Base-by-base conservation (phyloP, 2,797 vertebrate species). In the Myiothlypis coronata region DNA sequence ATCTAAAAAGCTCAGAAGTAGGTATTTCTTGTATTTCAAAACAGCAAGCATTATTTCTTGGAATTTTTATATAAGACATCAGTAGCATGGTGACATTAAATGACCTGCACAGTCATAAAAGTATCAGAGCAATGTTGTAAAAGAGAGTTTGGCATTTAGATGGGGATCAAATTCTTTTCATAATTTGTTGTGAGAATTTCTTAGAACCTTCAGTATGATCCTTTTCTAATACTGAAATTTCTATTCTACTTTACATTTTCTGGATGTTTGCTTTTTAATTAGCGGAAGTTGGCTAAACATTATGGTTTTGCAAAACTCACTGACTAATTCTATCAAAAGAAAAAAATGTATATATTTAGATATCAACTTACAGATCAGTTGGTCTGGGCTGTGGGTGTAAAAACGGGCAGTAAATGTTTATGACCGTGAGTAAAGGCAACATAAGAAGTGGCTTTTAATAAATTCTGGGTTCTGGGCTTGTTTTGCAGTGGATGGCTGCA, bases 401-500 rank as follows among this genome's bases (percentile, higher is more conserved):
- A 63, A 65, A 49, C 1, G 28, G 60, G 30, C 49, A 47, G 27
- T 39, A 35, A n/a, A 21, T 17, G 9, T 53, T 65, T 50, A 16
- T n/a, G 44, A 12, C 7, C 0, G 0, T 44, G 17, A 44, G 19
- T n/a, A 63, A 77, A 68, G 20, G n/a, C 50, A 64, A 12, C 11
- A 5, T 9, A 3, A 53, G 37, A 26, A 32, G 5, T 69, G 60
- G 4, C 8, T 69, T 74, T 79, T 56, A 55, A 8, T 63, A 15
- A 80, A 8, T 9, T 1, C 5, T 6, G 3, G 4, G 22, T 49
- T 57, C 27, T 92, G 83, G 14, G 28, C 72, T 77, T 93, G 96
- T 86, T 84, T 98, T 97, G 63, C 77, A 99, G 99, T 99, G 95
- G 99, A 99, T 24, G 99, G 99, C 96, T 99, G 99, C 93, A 99